phyloP scores from a whole-genome alignment of 2,888 invertebrate species.

The Himalopsyche japonica region DNA sequence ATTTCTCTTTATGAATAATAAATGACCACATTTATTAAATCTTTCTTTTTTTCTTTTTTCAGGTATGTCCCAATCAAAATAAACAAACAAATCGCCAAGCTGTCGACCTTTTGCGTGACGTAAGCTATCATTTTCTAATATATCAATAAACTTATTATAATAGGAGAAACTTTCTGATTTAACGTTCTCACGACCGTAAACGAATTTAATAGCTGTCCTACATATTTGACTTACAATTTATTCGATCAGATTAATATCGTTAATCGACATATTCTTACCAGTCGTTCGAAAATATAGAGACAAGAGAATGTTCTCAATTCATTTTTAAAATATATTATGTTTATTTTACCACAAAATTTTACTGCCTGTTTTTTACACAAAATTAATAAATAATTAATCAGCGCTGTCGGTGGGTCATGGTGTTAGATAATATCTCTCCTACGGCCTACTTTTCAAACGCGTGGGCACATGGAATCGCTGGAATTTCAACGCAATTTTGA shows the following conservation, averaged over 20 bases:
- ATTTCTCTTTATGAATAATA: too few species aligned
- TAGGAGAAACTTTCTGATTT: neutral
- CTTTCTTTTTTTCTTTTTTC: constrained; percentile 11
- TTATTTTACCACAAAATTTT: too few species aligned
- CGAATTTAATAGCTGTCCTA: neutral
- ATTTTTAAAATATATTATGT: too few species aligned
- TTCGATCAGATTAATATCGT: neutral
- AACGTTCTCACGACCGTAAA: neutral
- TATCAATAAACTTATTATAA: neutral
- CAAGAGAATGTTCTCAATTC: neutral
- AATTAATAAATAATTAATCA: too few species aligned
- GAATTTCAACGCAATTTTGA: too few species aligned
- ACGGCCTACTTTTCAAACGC: too few species aligned
- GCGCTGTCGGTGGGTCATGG: too few species aligned
- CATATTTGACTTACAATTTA: neutral
- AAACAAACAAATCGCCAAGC: neutral
- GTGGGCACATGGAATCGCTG: too few species aligned
- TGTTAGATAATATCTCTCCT: too few species aligned
- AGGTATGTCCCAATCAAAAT: constrained; percentile 26
- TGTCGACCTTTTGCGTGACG: neutral
- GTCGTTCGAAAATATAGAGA: neutral
- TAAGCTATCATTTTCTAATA: neutral
- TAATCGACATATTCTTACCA: neutral
- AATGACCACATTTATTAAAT: neutral
- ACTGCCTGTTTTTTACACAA: too few species aligned